These are phyloP conservation scores for Allolobophora icterica DNA, from an alignment of 2,888 invertebrate genomes.

Conservation along the genomic window DNA sequence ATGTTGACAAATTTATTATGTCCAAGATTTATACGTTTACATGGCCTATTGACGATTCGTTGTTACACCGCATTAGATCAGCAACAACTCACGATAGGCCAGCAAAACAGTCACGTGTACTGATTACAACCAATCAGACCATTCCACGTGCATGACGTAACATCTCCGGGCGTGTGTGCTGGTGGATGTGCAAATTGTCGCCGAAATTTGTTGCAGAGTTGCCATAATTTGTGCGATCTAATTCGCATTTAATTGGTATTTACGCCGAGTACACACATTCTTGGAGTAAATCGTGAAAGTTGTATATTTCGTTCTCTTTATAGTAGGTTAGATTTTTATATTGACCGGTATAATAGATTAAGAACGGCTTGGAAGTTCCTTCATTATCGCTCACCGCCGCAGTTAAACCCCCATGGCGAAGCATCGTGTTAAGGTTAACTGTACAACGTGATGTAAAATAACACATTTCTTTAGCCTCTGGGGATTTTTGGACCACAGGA, in stretches of 20 bases:
- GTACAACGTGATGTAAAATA: background rate
- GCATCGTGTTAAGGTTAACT: background rate
- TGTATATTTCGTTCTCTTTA: background rate
- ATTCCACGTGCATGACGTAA: constrained; percentile 24
- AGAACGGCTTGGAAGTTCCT: background rate
- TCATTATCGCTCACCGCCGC: background rate
- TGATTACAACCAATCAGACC: background rate
- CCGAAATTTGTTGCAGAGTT: background rate
- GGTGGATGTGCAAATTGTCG: background rate
- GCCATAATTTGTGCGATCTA: background rate
- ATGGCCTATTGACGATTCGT: too few relatives aligned
- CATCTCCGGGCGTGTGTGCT: background rate
- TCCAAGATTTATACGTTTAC: too few relatives aligned
- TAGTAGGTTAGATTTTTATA: background rate
- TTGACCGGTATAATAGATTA: background rate
- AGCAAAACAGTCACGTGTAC: background rate
- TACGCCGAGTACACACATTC: background rate
- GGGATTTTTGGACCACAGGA: background rate
- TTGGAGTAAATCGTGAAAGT: background rate
- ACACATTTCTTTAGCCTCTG: background rate
- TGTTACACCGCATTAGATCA: background rate
- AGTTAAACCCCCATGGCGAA: background rate
- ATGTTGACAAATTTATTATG: too few relatives aligned
- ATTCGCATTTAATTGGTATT: background rate
- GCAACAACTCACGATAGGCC: background rate